A percentile compares a stretch with the other conserved stretches of the same genome.
Conservation (phyloP, 2,797 vertebrate species). For the Acipenser transmontanus region DNA sequence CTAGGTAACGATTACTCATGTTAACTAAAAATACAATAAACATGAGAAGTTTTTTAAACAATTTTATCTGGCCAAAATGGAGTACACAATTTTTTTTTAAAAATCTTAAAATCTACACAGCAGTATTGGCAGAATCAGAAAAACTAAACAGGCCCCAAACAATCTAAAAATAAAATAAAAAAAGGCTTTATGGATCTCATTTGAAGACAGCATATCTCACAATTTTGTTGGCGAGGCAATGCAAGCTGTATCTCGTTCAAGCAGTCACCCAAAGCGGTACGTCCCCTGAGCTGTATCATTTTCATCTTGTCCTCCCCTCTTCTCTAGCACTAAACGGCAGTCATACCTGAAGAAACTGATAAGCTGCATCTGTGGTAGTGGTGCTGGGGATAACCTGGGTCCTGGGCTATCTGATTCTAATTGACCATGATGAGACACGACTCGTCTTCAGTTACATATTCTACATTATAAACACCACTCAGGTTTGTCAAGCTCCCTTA, state of each 20-base stretch:
- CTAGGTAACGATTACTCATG: constrained; percentile 48
- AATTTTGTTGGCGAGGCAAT: neutral
- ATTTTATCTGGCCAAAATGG: neutral
- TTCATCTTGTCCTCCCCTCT: constrained; percentile 6
- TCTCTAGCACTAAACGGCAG: constrained; percentile 36
- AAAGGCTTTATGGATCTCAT: neutral
- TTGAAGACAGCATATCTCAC: too few relatives aligned
- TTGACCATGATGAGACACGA: constrained; percentile 15
- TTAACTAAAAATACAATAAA: too few relatives aligned
- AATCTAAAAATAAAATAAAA: too few relatives aligned
- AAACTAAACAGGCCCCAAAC: neutral
- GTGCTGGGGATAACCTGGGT: constrained; percentile 58
- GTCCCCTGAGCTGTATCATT: neutral
- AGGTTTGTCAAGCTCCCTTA: constrained; percentile 37
- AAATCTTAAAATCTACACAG: neutral
- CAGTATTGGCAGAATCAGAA: neutral
- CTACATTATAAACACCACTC: constrained; percentile 57
- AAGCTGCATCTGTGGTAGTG: constrained; percentile 38
- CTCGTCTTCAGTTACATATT: constrained; percentile 51
- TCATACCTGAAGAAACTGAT: constrained; percentile 44
- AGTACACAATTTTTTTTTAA: neutral
- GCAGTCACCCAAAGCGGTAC: neutral
- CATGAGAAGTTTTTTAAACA: too few relatives aligned
- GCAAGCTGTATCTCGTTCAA: neutral
- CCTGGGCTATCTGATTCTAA: constrained; percentile 51